These are phyloP conservation scores for Athene cunicularia DNA, from an alignment of 2,113 vertebrate genomes.

Conservation along the genomic window DNA sequence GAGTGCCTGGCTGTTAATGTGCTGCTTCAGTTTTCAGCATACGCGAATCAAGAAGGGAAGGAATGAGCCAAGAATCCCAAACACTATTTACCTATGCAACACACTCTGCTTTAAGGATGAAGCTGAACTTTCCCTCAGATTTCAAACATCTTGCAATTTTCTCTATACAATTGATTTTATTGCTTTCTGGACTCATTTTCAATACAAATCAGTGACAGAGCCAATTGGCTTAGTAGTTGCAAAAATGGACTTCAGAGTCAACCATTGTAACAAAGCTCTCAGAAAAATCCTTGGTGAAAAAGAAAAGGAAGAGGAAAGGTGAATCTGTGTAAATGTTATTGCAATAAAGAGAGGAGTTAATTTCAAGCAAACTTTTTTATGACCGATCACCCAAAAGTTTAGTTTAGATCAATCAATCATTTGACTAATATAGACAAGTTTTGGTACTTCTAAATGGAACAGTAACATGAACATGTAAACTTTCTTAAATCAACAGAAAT, in stretches of 20 bases:
- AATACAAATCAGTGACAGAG: background rate
- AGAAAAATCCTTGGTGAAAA: background rate
- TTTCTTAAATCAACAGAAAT: background rate
- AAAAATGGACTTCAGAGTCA: background rate
- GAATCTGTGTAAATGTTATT: background rate
- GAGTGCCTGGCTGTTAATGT: background rate
- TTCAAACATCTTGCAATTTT: background rate
- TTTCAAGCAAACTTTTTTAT: background rate
- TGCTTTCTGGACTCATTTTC: constrained; percentile 16
- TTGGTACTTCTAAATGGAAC: background rate
- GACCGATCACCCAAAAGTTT: background rate
- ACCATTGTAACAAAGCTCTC: background rate
- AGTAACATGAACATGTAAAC: background rate
- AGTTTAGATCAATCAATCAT: background rate
- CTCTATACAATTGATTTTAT: background rate
- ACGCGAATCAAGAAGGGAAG: background rate
- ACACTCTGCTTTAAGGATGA: background rate
- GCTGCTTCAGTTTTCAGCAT: background rate
- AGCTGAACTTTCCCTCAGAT: background rate
- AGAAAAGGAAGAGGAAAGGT: background rate
- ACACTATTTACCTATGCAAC: background rate
- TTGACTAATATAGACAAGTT: background rate
- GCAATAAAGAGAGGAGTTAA: background rate
- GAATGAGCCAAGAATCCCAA: background rate
- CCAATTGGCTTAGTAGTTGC: background rate